Conservation (phyloP, 1,140 invertebrate species). For the Papilio polyxenes region DNA sequence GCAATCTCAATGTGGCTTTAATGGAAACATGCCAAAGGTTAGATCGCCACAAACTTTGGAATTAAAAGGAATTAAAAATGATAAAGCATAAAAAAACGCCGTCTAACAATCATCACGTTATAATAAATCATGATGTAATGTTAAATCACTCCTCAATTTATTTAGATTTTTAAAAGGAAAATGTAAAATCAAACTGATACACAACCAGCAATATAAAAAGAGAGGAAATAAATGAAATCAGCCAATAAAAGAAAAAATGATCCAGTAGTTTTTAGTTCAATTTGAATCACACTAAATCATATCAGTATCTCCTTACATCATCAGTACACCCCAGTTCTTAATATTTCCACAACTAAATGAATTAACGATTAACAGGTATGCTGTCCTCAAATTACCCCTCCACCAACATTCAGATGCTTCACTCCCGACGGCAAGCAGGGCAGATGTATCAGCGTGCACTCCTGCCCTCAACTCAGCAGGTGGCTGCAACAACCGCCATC, state of each 20-base stretch:
- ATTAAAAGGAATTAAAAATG: not conserved
- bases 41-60: not conserved
- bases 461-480: constrained; percentile 46
- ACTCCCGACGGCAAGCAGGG: constrained; percentile 51
- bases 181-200: too few species aligned
- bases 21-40: constrained; percentile 40
- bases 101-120: not conserved
- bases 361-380: constrained; percentile 54
- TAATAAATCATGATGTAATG: too few species aligned
- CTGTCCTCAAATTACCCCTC: constrained; percentile 43
- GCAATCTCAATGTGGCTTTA: constrained; percentile 52
- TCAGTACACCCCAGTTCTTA: not conserved
- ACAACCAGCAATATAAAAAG: too few species aligned
- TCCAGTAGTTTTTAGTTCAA: too few species aligned
- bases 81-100: not conserved
- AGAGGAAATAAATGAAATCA: too few species aligned
- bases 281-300: not conserved
- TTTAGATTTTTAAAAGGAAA: not conserved
- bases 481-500: constrained; percentile 42
- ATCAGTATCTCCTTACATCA: not conserved
- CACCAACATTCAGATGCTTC: constrained; percentile 40
- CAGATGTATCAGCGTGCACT: constrained; percentile 47
- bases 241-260: too few species aligned
- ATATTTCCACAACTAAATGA: constrained; percentile 37
- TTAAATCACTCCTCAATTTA: not conserved